Base-by-base conservation (phyloP, 2,797 vertebrate genomes). In the Potorous gilbertii region DNA sequence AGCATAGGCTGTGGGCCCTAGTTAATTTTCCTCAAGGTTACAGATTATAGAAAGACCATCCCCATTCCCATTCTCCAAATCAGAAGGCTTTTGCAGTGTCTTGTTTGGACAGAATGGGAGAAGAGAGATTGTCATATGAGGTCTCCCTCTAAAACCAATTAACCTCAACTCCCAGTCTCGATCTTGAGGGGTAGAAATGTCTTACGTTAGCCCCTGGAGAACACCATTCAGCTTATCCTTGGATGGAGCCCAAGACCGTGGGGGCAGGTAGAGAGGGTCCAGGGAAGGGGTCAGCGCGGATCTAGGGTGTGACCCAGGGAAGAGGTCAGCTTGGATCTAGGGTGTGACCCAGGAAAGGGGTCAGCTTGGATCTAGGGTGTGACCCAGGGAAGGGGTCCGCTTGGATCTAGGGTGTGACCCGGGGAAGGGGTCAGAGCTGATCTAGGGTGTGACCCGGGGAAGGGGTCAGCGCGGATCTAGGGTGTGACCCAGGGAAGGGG, bases 21-120 rank as follows among this genome's bases (percentile, higher is more conserved):
- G 54, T 59, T 95, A 40, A 94, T 92, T 95, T 92, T n/a, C 55
- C 90, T 54, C 91, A 14, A 55, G 92, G 95, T 59, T 89, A 90
- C 27, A 24, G 12, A 57, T 3, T 55, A 96, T 24, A 93, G 92
- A 92, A 93, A 92, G 56, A 87, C 56, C 91, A 93, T 27, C 13
- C 57, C 28, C 92, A 46, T 92, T 24, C 91, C 57, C 28, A 59
- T 62, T 62, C 59, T 31, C 29, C 29, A 31, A 31, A 62, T 62
- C 29, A 62, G 59, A 62, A 62, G 59, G 59, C 13, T 66, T 34
- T n/a, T 66, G 59, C 10, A 1, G 31, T 66, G 59, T 46, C 9
- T 81, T 40, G n/a, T 81, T 81, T 40, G 66, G 16, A 6, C 18
- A 40, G 3, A 56, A 54, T 18, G 24, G 57, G 29, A 55, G 31